phyloP scores from a whole-genome alignment of 1,140 invertebrate species.

The Drosophila parabipectinata region DNA sequence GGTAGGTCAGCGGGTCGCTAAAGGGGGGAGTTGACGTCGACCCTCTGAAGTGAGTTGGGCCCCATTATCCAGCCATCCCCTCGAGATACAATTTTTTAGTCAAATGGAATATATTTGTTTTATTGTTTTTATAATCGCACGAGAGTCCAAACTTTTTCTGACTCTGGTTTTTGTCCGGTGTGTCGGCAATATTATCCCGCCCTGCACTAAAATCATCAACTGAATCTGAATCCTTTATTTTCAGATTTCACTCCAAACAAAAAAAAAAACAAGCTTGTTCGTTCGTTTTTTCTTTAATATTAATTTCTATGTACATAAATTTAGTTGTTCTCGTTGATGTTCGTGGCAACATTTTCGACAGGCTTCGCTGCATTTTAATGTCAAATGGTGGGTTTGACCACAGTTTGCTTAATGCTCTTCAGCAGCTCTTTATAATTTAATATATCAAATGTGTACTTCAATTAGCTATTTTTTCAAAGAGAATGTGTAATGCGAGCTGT shows the following conservation, averaged over 20 bases:
- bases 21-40: constrained; percentile 7
- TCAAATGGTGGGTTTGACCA: constrained; percentile 5
- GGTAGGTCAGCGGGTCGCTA: constrained; percentile 49
- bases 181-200: constrained; percentile 28
- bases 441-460: neutral
- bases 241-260: neutral
- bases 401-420: neutral
- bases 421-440: neutral
- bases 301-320: constrained; percentile 81
- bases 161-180: constrained; percentile 9
- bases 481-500: too few species aligned
- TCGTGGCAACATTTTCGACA: constrained; percentile 57
- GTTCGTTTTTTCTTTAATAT: constrained; percentile 55
- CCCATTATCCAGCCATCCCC: constrained; percentile 17
- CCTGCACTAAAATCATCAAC: constrained; percentile 19
- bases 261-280: constrained; percentile 15
- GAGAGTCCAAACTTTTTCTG: constrained; percentile 33
- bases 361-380: constrained; percentile 69
- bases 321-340: constrained; percentile 59
- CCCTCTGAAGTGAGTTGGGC: neutral
- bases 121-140: constrained; percentile 57
- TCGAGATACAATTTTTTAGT: constrained; percentile 29
- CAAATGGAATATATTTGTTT: constrained; percentile 46
- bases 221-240: constrained; percentile 20
- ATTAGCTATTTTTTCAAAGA: neutral